Evolutionary conservation across 2,113 vertebrate genomes (phyloP).

Genomic region (Antigone vipio): DNA sequence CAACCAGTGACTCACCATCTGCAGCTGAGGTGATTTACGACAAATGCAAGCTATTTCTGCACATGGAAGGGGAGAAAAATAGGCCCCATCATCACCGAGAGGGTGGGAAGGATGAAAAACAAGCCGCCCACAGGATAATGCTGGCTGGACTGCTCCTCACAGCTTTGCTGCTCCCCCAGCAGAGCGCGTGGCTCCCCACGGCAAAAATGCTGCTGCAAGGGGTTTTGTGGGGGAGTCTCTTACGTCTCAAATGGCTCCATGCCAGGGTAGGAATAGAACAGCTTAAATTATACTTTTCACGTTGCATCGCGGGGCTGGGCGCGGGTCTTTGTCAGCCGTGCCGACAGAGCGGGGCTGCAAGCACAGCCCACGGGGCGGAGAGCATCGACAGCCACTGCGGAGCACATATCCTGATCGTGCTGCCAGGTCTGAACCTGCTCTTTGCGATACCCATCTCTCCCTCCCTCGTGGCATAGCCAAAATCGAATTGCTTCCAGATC

Average conservation of each 20-base stretch:
- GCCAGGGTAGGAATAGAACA: neutral
- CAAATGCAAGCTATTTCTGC: constrained; percentile 47
- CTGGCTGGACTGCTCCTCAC: neutral
- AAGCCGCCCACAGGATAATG: neutral
- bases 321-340: neutral
- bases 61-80: constrained; percentile 33
- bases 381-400: accelerated
- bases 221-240: neutral
- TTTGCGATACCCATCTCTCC: neutral
- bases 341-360: neutral
- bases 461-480: neutral
- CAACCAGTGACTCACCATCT: constrained; percentile 58
- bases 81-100: neutral
- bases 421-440: neutral
- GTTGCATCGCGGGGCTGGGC: accelerated
- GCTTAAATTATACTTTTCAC: neutral
- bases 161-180: neutral
- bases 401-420: accelerated
- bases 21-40: constrained; percentile 45
- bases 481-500: neutral
- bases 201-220: neutral
- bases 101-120: constrained; percentile 17
- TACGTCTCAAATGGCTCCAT: neutral
- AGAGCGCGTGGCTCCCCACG: neutral
- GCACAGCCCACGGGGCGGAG: neutral